A percentile compares a stretch with the other conserved stretches of the same genome.
Evolutionary conservation across 2,888 invertebrate species (phyloP).

Genomic region (Gastracanthus pulcherrimus): DNA sequence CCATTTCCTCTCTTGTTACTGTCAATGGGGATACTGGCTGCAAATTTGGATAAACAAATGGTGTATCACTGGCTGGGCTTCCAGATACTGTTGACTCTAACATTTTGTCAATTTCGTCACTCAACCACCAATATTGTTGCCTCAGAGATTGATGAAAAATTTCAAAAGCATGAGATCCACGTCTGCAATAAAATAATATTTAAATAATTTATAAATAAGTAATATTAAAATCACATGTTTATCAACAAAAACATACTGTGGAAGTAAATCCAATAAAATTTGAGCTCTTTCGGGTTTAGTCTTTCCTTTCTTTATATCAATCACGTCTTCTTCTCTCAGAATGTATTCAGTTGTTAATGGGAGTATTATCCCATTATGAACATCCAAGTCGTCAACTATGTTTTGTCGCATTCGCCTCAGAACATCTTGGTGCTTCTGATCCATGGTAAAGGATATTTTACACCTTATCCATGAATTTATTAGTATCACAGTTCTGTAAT

Average conservation of each 20-base stretch:
- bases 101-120: slow-evolving; percentile 76
- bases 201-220: slow-evolving; percentile 3
- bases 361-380: slow-evolving; percentile 69
- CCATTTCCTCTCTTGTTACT: slow-evolving; percentile 71
- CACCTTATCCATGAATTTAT: slow-evolving; percentile 16
- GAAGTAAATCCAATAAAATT: slow-evolving; percentile 70
- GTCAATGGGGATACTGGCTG: slow-evolving; percentile 71
- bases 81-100: slow-evolving; percentile 60
- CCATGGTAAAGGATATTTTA: slow-evolving; percentile 63
- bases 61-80: slow-evolving; percentile 46
- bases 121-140: slow-evolving; percentile 81
- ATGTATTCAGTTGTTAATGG: slow-evolving; percentile 66
- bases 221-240: not conserved
- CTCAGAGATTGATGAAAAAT: slow-evolving; percentile 80
- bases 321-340: slow-evolving; percentile 67
- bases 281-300: slow-evolving; percentile 64
- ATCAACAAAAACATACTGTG: slow-evolving; percentile 63
- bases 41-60: slow-evolving; percentile 63
- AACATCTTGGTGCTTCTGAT: slow-evolving; percentile 66
- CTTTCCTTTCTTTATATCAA: slow-evolving; percentile 62
- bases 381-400: slow-evolving; percentile 69
- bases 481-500: slow-evolving; percentile 40
- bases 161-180: slow-evolving; percentile 77
- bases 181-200: slow-evolving; percentile 61
- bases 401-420: slow-evolving; percentile 60